phyloP scores from a whole-genome alignment of 2,888 invertebrate species.

The Ochropleura plecta region DNA sequence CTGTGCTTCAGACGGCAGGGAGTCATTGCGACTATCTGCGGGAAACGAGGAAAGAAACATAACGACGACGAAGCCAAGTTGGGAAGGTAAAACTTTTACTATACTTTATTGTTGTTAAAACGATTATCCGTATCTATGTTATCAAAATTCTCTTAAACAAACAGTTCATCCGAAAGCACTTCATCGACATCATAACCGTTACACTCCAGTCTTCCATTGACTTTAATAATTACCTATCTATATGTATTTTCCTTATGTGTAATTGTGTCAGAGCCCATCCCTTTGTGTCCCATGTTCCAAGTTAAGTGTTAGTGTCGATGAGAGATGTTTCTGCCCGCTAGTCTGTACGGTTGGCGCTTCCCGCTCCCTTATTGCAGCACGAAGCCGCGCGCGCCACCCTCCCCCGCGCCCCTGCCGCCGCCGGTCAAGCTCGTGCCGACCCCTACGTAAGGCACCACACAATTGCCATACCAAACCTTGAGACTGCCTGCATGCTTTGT shows the following conservation, averaged over 20 bases:
- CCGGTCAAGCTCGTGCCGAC: slow-evolving; percentile 94
- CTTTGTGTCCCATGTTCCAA: slow-evolving; percentile 67
- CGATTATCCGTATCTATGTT: slow-evolving; percentile 20
- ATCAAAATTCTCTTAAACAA: slow-evolving; percentile 52
- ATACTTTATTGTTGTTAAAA: background rate
- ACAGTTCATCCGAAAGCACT: slow-evolving; percentile 73
- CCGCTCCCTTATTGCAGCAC: slow-evolving; percentile 99
- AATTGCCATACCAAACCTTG: slow-evolving; percentile 73
- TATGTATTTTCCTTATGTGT: slow-evolving; percentile 66
- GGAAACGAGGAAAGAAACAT: slow-evolving; percentile 92
- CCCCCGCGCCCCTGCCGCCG: slow-evolving; percentile 94
- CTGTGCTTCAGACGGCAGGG: slow-evolving; percentile 93
- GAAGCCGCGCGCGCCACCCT: slow-evolving; percentile 95
- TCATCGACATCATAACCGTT: slow-evolving; percentile 80
- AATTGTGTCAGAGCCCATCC: slow-evolving; percentile 64
- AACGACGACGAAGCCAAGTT: slow-evolving; percentile 96
- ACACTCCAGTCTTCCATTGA: slow-evolving; percentile 64
- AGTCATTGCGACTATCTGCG: slow-evolving; percentile 93
- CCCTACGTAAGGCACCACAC: slow-evolving; percentile 91
- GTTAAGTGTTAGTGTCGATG: slow-evolving; percentile 88
- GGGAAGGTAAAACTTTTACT: slow-evolving; percentile 92
- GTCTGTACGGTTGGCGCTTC: slow-evolving; percentile 99
- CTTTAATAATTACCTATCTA: slow-evolving; percentile 68
- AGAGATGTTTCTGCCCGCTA: slow-evolving; percentile 92
- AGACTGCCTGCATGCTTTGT: slow-evolving; percentile 88